Percentiles rank a stretch among this genome's conserved stretches.
These are phyloP conservation scores for Ditylenchus dipsaci DNA, from an alignment of 1,140 invertebrate species.

Conservation along the genomic window DNA sequence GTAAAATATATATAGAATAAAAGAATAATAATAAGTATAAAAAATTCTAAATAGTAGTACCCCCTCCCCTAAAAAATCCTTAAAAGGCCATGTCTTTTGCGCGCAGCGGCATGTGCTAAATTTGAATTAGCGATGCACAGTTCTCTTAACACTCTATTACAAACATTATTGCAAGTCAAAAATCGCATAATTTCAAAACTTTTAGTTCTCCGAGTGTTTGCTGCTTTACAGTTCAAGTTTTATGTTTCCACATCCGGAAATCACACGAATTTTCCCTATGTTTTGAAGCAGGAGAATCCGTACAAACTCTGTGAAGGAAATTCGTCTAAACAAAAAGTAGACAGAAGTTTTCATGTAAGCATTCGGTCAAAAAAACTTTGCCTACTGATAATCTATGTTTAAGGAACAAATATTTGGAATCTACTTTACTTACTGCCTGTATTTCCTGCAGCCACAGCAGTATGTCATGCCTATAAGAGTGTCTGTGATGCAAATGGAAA, in stretches of 20 bases:
- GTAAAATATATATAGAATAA: too few relatives aligned
- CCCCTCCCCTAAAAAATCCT: too few relatives aligned
- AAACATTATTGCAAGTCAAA: too few relatives aligned
- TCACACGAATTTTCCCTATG: background rate
- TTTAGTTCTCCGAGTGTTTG: conserved; percentile 21
- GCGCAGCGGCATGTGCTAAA: too few relatives aligned
- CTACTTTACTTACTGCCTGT: conserved; percentile 30
- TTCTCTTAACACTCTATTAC: too few relatives aligned
- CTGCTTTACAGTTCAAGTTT: conserved; percentile 18
- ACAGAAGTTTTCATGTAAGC: background rate
- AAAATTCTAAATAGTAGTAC: too few relatives aligned
- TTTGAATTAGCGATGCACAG: too few relatives aligned
- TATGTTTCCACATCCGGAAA: conserved; percentile 7
- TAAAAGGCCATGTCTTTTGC: too few relatives aligned
- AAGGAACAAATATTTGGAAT: conserved; percentile 31
- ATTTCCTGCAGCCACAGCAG: conserved; percentile 21
- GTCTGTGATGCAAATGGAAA: conserved; percentile 24
- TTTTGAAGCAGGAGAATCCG: conserved; percentile 3
- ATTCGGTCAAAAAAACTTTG: too few relatives aligned
- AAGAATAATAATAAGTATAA: too few relatives aligned
- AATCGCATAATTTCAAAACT: too few relatives aligned
- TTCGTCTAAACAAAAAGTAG: conserved; percentile 4
- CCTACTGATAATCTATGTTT: conserved; percentile 1
- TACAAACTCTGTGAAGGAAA: too few relatives aligned
- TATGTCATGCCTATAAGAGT: conserved; percentile 17